Base-by-base conservation (phyloP, 2,888 invertebrate genomes). In the Campoletis raptor region DNA sequence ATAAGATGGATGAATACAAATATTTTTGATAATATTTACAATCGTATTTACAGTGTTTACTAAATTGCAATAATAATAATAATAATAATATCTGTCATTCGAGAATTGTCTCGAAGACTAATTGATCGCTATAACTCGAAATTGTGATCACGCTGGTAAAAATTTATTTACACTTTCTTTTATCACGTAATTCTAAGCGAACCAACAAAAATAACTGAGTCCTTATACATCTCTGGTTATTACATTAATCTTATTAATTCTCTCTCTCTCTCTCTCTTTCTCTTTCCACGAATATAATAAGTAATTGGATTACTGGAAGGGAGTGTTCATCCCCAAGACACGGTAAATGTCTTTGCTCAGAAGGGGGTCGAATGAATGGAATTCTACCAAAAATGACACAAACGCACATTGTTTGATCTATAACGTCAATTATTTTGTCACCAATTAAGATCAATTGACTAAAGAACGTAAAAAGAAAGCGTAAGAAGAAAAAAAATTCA, bases 221-320 rank as follows among this genome's bases (percentile, higher is more conserved):
- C 42, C 15, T 42, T 21, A 21, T 40, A n/a, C 5, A 10, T 24
- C 21, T 8, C 67, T 24, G 24, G 37, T 18, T 24, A 15, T 40
- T 18, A 67, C 24, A 24, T 76, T 36, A 40, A 36, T 57, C 57
- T 69, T 54, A 61, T 37, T 69, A 36, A n/a, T 57, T 77, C 37
- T 64, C 64, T 72, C 64, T 72, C 64, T 72, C 30, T 77, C 37
- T 64, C 64, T 72, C 64, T 72, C 30, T 77, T 24, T 64, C 64
- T 72, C 64, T 72, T 15, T 64, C 72, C 83, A 83, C 78, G 72
- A 78, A 54, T 77, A 52, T 52, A 77, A 77, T 70, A 64, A 77
- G 77, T 77, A 83, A 83, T 72, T 78, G 70, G 64, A 83, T 78
- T 40, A 52, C 18, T 18, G 18, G 1, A 40, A 57, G 72, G 64